Percentiles rank a stretch among this genome's conserved stretches.
phyloP scores from a whole-genome alignment of 2,797 vertebrate genomes.

The Pseudochaenichthys georgianus region DNA sequence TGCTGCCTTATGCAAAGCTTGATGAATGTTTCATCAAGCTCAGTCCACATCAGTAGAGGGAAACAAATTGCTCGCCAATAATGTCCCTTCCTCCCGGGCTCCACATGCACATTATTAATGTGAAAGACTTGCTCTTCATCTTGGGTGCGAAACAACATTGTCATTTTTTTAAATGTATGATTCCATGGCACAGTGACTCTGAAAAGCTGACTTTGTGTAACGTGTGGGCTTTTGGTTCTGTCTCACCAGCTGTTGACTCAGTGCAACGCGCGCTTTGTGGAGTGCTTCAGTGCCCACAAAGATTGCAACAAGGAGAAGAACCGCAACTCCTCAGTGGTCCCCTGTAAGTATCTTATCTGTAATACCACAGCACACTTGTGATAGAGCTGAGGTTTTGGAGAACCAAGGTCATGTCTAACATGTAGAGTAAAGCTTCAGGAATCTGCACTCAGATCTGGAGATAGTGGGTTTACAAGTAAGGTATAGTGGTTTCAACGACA shows the following conservation, averaged over 20 bases:
- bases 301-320: conserved; percentile 99
- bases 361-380: conserved; percentile 19
- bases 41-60: conserved; percentile 60
- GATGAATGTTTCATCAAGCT: conserved; percentile 72
- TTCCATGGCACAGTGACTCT: conserved; percentile 32
- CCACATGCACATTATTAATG: conserved; percentile 44
- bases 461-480: conserved; percentile 7
- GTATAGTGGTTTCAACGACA: not conserved
- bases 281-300: conserved; percentile 98
- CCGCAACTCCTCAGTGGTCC: conserved; percentile 98
- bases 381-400: conserved; percentile 32
- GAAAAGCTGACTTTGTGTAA: conserved; percentile 22
- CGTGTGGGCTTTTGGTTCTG: conserved; percentile 21
- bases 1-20: conserved; percentile 60
- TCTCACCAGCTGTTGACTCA: conserved; percentile 93
- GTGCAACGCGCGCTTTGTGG: conserved; percentile 93
- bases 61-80: conserved; percentile 65
- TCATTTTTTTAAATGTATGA: conserved; percentile 24
- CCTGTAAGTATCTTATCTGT: conserved; percentile 87
- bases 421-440: conserved; percentile 2
- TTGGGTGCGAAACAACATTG: conserved; percentile 30
- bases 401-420: conserved; percentile 37
- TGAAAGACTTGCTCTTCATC: conserved; percentile 31
- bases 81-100: conserved; percentile 53
- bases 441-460: not conserved